phyloP scores from a whole-genome alignment of 30 jellyfish, hydroid and myxozoan species.

The Calvadosia cruxmelitensis region DNA sequence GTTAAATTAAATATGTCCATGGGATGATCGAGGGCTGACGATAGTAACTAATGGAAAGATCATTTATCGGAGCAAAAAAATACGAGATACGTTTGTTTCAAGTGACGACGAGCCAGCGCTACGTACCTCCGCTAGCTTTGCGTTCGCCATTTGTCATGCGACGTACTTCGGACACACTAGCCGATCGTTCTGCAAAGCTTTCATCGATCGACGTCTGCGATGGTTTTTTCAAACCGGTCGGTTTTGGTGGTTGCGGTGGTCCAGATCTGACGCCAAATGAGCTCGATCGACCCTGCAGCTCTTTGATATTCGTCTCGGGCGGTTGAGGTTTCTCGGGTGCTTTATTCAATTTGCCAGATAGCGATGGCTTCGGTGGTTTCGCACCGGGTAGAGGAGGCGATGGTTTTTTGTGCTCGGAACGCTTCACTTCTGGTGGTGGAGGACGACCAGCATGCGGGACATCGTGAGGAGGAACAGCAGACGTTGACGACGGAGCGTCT shows the following conservation, averaged over 20 bases:
- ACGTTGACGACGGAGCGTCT: no score
- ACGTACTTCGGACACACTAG: not conserved
- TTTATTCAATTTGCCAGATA: slow-evolving; percentile 7
- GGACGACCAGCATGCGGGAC: no score
- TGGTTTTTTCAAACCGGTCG: slow-evolving; percentile 32
- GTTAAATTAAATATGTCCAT: no score
- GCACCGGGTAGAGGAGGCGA: slow-evolving; percentile 3
- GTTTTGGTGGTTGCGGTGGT: slow-evolving; percentile 7
- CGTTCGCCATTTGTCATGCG: not conserved
- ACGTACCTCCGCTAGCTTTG: not conserved
- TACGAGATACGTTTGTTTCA: no score
- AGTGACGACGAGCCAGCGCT: no score
- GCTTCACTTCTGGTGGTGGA: not conserved
- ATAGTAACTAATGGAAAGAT: no score
- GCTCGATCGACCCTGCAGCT: not conserved
- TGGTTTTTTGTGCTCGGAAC: not conserved
- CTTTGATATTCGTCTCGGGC: not conserved
- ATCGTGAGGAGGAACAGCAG: no score
- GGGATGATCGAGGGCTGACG: no score
- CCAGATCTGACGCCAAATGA: slow-evolving; percentile 6
- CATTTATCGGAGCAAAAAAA: no score
- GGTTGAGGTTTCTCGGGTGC: slow-evolving; percentile 20
- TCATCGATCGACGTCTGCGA: slow-evolving; percentile 7
- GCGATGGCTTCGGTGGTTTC: slow-evolving; percentile 1
- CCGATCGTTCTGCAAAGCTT: not conserved